Base-by-base conservation (phyloP, 2,888 invertebrate species). In the Ferdinandea cuprea region DNA sequence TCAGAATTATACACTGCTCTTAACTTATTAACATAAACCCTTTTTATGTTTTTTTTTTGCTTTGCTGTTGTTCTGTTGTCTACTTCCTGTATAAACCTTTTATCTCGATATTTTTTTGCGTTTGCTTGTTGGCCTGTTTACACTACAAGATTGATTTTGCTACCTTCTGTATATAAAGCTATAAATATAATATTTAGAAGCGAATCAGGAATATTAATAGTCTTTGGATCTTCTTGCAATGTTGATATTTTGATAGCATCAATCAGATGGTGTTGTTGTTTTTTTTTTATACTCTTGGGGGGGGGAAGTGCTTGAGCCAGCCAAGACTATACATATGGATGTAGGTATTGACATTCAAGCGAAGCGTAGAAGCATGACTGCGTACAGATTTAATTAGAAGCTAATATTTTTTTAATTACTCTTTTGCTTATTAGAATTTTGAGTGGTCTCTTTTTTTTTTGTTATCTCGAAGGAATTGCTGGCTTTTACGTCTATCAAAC, bases 21-120 rank as follows among this genome's bases (percentile, higher is more conserved):
- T 52, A 40, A 35, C 63, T 25, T 66, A 66, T 73, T 68, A 68
- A 73, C 73, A 59, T 66, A 79, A 72, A 66, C 72, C 74, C 80
- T 63, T 80, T 66, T 59, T n/a, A n/a, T n/a, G n/a, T n/a, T n/a
- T n/a, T n/a, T n/a, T 56, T 32, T 19, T 13, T 35, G 42, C 7
- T 3, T 40, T 6, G n/a, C 3, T 48, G 32, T 17, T 28, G 17
- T 42, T 5, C 37, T 13, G 52, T 35, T 32, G 35, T 8, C 7
- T 35, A 25, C 25, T 25, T 25, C 25, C 25, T 25, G 25, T 25
- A 11, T 8, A 48, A 32, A 25, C 13, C 46, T 15, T 28, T 35
- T 11, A 11, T 46, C 32, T 17, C 9, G 17, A 46, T 48, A 30
- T n/a, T 58, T 44, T 15, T 40, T 56, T 25, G 35, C 13, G 11